Base-by-base conservation (phyloP, 2,113 vertebrate species). In the Percopsis transmontana region DNA sequence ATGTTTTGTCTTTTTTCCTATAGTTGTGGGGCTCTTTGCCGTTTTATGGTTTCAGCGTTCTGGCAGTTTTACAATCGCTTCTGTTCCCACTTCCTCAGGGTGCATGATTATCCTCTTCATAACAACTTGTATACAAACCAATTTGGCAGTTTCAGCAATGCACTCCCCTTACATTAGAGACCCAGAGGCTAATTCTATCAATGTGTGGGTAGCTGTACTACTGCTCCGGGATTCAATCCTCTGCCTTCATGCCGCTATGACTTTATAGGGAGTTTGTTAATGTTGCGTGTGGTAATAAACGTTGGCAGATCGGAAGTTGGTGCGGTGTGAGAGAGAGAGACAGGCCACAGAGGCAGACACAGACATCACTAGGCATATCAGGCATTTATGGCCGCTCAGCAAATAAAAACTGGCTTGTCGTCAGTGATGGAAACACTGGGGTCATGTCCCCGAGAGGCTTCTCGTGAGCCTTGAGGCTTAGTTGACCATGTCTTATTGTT, bases 81-180 rank as follows among this genome's bases (percentile, higher is more conserved):
- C 69, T 83, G 68, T 82, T 85, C 72, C 72, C 58, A 76, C 72
- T 76, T 88, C 86, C 82, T 85, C 66, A 0, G 85, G 86, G 83
- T 78, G 79, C 79, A 86, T 84, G 84, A 80, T 90, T 88, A 87
- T 87, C 85, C 82, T 82, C 15, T 80, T 80, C 75, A 80, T 77
- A 86, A 88, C 77, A 87, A 82, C 86, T 79, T 90, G 86, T 86
- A 77, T 82, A 85, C 86, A 88, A 76, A 88, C 83, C 84, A 81
- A 76, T 88, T 88, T 87, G 83, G 88, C 83, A 76, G 70, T 76
- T 84, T 87, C 79, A 84, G 82, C 79, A 72, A 72, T 68, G 80
- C 67, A 73, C 66, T 72, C 77, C 82, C 70, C 70, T 87, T 77
- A 75, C 72, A 80, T 68, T 70, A 73, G 73, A 83, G 77, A 80